A percentile compares a stretch with the other conserved stretches of the same genome.
These are phyloP conservation scores for Bufotes viridis DNA, from an alignment of 2,797 vertebrate species.

Conservation along the genomic window DNA sequence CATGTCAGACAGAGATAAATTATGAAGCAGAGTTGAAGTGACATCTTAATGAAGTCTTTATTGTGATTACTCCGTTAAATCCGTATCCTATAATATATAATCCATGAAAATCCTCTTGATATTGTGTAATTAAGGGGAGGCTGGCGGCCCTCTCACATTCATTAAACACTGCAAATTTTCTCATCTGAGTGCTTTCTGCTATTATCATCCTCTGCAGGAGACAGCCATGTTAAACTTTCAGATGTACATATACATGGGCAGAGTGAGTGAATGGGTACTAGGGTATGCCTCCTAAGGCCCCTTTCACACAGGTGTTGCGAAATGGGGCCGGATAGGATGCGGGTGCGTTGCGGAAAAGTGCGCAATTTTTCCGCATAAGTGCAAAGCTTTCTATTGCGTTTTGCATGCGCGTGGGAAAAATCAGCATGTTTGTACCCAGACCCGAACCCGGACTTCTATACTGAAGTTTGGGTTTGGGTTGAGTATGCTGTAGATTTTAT, in stretches of 20 bases:
- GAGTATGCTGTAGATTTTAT: too few species aligned
- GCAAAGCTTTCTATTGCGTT: too few species aligned
- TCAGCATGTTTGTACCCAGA: too few species aligned
- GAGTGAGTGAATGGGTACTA: neutral
- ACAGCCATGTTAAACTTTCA: neutral
- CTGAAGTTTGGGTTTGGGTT: too few species aligned
- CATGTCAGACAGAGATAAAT: conserved; percentile 16
- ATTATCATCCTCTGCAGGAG: neutral
- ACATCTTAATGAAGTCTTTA: conserved; percentile 20
- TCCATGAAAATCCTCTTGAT: conserved; percentile 51
- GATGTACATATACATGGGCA: neutral
- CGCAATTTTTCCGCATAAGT: too few species aligned
- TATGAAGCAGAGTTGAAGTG: neutral
- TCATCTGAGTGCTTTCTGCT: conserved; percentile 9
- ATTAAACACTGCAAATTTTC: conserved; percentile 48
- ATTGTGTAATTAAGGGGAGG: conserved; percentile 45
- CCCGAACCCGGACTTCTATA: too few species aligned
- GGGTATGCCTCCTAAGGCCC: too few species aligned
- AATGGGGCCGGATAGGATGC: too few species aligned
- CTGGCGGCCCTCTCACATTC: conserved; percentile 27
- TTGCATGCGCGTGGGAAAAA: too few species aligned
- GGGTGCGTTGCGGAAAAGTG: too few species aligned
- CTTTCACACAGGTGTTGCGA: too few species aligned
- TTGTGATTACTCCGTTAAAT: conserved; percentile 9
- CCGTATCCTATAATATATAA: conserved; percentile 33